Evolutionary conservation across 2,113 vertebrate species (phyloP).

Genomic region (Rhabdornis inornatus): DNA sequence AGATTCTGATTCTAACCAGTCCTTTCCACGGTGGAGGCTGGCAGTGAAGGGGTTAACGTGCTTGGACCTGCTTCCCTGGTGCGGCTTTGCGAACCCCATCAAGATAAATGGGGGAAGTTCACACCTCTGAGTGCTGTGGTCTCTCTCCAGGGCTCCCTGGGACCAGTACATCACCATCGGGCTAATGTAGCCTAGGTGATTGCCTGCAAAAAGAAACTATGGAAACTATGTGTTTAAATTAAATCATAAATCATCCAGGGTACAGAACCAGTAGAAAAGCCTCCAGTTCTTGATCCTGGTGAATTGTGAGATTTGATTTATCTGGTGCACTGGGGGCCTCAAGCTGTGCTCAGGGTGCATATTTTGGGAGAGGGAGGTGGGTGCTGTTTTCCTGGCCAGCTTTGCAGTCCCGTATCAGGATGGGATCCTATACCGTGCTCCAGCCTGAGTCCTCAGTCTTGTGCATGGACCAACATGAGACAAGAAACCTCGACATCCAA

Average conservation of each 20-base stretch:
- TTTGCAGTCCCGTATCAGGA: background rate
- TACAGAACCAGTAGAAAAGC: constrained; percentile 8
- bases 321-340: background rate
- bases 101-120: constrained; percentile 2
- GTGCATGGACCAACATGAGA: background rate
- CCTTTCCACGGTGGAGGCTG: background rate
- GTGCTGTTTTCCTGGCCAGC: background rate
- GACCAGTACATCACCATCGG: constrained; percentile 15
- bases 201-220: constrained; percentile 36
- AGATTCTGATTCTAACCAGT: background rate
- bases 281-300: background rate
- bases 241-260: constrained; percentile 29
- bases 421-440: background rate
- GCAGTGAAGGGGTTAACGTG: background rate
- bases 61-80: background rate
- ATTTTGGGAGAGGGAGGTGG: background rate
- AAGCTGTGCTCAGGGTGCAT: background rate
- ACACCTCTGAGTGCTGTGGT: background rate
- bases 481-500: background rate
- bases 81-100: background rate
- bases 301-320: background rate
- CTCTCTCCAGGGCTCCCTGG: background rate
- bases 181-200: constrained; percentile 43
- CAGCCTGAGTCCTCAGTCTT: background rate
- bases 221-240: constrained; percentile 33